Evolutionary conservation across 2,113 vertebrate species (phyloP), one percentile per base, ranked within the genome.

Genomic region (Rhodinocichla rosea): DNA sequence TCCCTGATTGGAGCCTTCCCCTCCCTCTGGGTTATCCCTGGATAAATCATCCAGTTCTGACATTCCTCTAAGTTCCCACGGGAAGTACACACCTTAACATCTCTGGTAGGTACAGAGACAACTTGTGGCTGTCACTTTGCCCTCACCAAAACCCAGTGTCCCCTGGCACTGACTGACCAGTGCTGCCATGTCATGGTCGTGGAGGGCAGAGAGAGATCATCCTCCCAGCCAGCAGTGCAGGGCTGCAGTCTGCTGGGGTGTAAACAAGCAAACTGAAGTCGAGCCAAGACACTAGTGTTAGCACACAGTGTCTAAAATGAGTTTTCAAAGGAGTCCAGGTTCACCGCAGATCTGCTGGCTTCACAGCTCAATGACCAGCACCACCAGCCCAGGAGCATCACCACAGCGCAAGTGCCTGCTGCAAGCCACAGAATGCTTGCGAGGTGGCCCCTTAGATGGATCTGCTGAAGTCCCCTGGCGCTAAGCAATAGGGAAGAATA

Each of bases 381-480:
- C 16, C 11, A 6, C 16, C 50, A 49, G 8, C 67, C 12, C 5
- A 1, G 62, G 33, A 32, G 40, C 27, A 4, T 11, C 6, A 0
- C 11, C 20, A 10, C 55, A 12, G 7, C 11, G 1, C 11, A 50
- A 44, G 35, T 1, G 10, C 3, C 50, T 56, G 33, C 68, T 53
- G 3, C 21, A 3, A 11, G n/a, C 55, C 69, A 23, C 0, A 0
- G 10, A 71, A 13, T 16, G 0, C 32, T 19, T 15, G 22, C 0
- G 2, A 15, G 13, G 7, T 23, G 28, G 27, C 39, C 39, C 53
- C 14, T 0, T 24, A 6, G 5, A 30, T 53, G 56, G 11, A 9
- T 7, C 5, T 74, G 42, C 40, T 45, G 42, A 57, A 50, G 20
- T 64, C 11, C 44, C 28, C 7, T 16, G 28, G 14, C 69, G 78